Evolutionary conservation across 2,113 vertebrate species (phyloP), one percentile per base, ranked within the genome.

Genomic region (Ammospiza nelsoni): DNA sequence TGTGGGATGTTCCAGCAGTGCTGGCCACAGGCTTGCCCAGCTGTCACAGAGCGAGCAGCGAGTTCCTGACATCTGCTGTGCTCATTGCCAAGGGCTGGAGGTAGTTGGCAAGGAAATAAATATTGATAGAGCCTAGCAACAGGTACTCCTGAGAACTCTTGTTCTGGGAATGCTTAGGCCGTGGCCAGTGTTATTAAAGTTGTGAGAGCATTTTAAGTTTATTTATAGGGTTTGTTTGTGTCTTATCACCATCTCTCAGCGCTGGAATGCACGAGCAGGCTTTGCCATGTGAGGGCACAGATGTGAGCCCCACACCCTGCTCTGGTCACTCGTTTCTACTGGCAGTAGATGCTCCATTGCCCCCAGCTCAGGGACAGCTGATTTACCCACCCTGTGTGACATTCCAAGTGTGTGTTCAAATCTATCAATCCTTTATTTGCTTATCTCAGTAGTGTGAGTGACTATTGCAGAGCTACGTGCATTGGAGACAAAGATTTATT

Each of bases 91-190:
- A 95, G 87, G 16, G 41, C 90, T 2, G 7, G 81, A 82, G 85
- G 93, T 94, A 79, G 84, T 84, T 83, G 92, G 73, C 89, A 76
- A 90, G 87, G 89, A 90, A 94, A 76, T 87, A 96, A 93, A 95
- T 92, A 87, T 81, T 97, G 93, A 91, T 90, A 95, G 89, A 39
- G 61, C 86, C 78, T 95, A 96, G 94, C 79, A 96, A 95, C 84
- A 88, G 92, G 88, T 94, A 91, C 58, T 87, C 78, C 62, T 87
- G 87, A 93, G 91, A 93, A 83, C 75, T 63, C 92, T 78, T 12
- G 15, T 95, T 94, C 94, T 92, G 76, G 85, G 93, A 96, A 93
- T 18, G 57, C 91, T 91, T 67, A 67, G 73, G 75, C 77, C 2
- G 1, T 51, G 41, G 57, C 84, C 52, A 69, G 44, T 10, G 63